These are phyloP conservation scores for Terrapene triunguis DNA, from an alignment of 2,113 vertebrate species.

Conservation along the genomic window DNA sequence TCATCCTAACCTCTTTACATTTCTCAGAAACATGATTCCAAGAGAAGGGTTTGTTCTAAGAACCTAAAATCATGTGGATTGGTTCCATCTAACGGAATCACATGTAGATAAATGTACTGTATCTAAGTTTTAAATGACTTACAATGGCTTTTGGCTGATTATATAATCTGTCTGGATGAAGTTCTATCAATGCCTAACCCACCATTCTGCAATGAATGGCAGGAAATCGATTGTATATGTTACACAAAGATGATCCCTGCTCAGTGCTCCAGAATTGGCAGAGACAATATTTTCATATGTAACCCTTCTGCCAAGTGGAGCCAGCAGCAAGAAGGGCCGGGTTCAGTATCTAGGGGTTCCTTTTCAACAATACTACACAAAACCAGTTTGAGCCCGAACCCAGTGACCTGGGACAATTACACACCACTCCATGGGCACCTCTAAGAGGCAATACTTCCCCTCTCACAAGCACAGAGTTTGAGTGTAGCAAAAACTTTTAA, in stretches of 20 bases:
- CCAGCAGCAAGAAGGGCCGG: too few species aligned
- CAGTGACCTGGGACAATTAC: too few species aligned
- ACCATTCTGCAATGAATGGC: constrained; percentile 40
- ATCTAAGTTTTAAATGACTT: constrained; percentile 54
- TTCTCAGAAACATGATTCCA: constrained; percentile 38
- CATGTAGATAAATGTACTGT: constrained; percentile 59
- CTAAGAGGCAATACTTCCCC: too few species aligned
- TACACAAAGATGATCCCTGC: constrained; percentile 19
- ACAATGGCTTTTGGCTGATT: constrained; percentile 28
- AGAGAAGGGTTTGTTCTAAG: constrained; percentile 50
- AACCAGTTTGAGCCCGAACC: too few species aligned
- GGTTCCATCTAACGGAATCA: constrained; percentile 48
- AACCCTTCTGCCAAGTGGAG: too few species aligned
- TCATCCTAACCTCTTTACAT: constrained; percentile 52
- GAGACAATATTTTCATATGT: background rate
- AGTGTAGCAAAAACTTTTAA: too few species aligned
- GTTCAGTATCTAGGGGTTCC: too few species aligned
- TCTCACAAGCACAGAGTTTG: too few species aligned
- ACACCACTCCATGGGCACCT: too few species aligned
- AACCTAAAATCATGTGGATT: constrained; percentile 32
- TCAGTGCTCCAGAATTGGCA: background rate
- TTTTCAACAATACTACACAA: too few species aligned
- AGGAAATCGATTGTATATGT: constrained; percentile 25
- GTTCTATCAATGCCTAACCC: constrained; percentile 30
- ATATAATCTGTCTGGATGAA: constrained; percentile 40